Evolutionary conservation across 2,113 vertebrate species (phyloP).

Genomic region (Scopus umbretta): DNA sequence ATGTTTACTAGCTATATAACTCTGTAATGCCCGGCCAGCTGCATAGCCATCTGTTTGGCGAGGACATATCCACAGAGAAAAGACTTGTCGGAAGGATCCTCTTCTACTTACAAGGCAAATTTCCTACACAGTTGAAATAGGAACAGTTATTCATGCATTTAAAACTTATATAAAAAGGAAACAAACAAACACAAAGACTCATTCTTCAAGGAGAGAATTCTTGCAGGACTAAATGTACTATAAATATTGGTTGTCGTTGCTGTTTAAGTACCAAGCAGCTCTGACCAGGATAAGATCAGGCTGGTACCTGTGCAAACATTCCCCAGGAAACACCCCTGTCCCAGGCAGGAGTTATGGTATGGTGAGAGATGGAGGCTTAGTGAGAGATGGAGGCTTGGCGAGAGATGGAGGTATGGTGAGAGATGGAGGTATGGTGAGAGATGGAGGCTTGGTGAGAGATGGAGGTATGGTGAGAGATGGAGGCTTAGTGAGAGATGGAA

Average conservation of each 20-base stretch:
- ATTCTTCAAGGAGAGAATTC: not conserved
- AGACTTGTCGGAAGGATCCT: not conserved
- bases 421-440: too few relatives aligned
- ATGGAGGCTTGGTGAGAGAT: too few relatives aligned
- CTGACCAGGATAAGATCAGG: not conserved
- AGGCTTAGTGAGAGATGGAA: not conserved
- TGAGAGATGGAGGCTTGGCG: too few relatives aligned
- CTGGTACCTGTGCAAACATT: not conserved
- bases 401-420: not conserved
- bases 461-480: too few relatives aligned
- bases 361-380: not conserved
- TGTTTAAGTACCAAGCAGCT: not conserved
- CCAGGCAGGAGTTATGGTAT: not conserved
- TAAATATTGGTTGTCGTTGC: not conserved
- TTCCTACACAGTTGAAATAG: not conserved
- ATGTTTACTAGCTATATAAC: not conserved
- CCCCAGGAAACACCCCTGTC: not conserved
- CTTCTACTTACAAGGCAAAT: not conserved
- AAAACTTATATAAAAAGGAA: not conserved
- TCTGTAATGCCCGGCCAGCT: not conserved
- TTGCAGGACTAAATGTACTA: not conserved
- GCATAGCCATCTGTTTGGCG: not conserved
- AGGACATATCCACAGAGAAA: not conserved
- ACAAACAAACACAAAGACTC: not conserved
- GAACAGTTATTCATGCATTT: not conserved